Conservation (phyloP, 1,140 invertebrate species). For the Macrostomum lignano region DNA sequence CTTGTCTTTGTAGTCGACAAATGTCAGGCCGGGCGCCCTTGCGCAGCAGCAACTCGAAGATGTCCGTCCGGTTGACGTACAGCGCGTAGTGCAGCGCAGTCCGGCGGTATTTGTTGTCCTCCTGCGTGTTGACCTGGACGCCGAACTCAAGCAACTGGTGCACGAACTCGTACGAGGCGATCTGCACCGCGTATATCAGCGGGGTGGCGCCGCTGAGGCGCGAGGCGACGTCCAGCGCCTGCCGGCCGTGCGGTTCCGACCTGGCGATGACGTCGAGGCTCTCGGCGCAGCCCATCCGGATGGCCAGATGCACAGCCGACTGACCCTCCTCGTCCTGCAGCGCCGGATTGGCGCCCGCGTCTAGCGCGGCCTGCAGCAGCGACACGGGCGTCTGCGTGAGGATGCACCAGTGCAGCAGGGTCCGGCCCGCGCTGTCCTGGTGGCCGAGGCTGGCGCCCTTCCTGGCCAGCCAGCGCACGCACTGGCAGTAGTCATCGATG, state of each 20-base stretch:
- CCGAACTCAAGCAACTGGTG: background rate
- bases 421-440: background rate
- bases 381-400: background rate
- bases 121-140: conserved; percentile 2
- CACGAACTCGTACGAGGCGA: conserved; percentile 4
- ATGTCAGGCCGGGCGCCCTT: conserved; percentile 6
- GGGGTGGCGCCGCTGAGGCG: background rate
- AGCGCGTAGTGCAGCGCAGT: conserved; percentile 8
- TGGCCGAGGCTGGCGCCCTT: background rate
- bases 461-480: background rate
- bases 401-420: background rate
- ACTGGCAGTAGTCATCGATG: background rate
- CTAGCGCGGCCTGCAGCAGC: background rate
- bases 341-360: background rate
- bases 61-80: background rate
- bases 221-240: background rate
- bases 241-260: background rate
- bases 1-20: conserved; percentile 7
- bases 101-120: background rate
- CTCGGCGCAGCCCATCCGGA: background rate
- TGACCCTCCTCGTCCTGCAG: background rate
- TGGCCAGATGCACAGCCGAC: background rate
- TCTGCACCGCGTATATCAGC: conserved; percentile 2
- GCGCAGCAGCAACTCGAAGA: conserved; percentile 7
- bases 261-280: background rate